Evolutionary conservation across 2,113 vertebrate species (phyloP).

Genomic region (Xiphophorus couchianus): DNA sequence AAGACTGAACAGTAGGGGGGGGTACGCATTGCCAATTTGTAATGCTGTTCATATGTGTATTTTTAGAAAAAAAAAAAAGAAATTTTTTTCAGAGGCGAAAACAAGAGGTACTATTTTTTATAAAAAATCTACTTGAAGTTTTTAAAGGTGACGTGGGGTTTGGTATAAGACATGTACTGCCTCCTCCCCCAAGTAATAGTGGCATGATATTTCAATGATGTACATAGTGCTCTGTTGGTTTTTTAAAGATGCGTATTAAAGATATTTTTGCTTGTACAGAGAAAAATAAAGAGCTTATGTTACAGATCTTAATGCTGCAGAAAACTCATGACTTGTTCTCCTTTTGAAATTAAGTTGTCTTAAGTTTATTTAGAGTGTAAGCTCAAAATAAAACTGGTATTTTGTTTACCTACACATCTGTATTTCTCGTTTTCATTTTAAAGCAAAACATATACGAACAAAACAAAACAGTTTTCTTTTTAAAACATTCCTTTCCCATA

Average conservation of each 20-base stretch:
- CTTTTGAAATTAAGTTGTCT: slow-evolving; percentile 69
- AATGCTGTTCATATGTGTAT: slow-evolving; percentile 74
- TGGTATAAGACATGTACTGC: slow-evolving; percentile 37
- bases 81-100: slow-evolving; percentile 64
- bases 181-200: slow-evolving; percentile 45
- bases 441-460: background rate
- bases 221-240: slow-evolving; percentile 70
- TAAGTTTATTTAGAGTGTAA: slow-evolving; percentile 68
- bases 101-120: slow-evolving; percentile 81
- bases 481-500: slow-evolving; percentile 32
- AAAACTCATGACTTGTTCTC: slow-evolving; percentile 50
- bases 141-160: slow-evolving; percentile 58
- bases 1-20: slow-evolving; percentile 48
- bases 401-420: slow-evolving; percentile 64
- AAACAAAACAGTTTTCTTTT: background rate
- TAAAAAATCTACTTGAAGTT: slow-evolving; percentile 80
- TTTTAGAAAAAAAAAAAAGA: slow-evolving; percentile 60
- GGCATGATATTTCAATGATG: slow-evolving; percentile 70
- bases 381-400: slow-evolving; percentile 74
- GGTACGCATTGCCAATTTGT: slow-evolving; percentile 73
- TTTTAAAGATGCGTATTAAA: slow-evolving; percentile 63
- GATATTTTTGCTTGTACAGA: slow-evolving; percentile 75
- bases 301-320: slow-evolving; percentile 59
- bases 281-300: slow-evolving; percentile 45
- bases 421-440: slow-evolving; percentile 3